Base-by-base conservation (phyloP, 2,113 vertebrate genomes). In the Halichoeres trimaculatus region DNA sequence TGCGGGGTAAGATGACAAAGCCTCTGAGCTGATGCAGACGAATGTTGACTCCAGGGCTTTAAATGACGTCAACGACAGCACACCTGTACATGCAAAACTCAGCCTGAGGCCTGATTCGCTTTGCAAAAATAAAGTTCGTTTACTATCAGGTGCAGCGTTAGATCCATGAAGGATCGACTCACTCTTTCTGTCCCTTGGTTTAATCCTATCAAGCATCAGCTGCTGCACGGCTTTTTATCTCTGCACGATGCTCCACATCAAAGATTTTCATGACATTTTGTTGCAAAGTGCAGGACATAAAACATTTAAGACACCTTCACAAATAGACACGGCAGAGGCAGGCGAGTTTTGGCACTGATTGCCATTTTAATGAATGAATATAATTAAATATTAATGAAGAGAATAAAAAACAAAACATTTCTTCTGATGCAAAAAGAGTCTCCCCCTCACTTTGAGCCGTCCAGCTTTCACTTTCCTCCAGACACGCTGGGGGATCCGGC, bases 281-380 rank as follows among this genome's bases (percentile, higher is more conserved):
- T 40, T 48, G 10, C 55, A 54, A 16, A 78, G 62, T 36, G 63
- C 48, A 63, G 20, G 19, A 61, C 43, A 53, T 36, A 30, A 53
- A 56, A 70, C n/a, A 48, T 8, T 22, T 16, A 74, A 30, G 17
- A 50, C 35, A 69, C 52, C 23, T 3, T 48, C 20, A 71, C 52
- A 80, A 85, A 85, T 19, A 74, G 20, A 51, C 43, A 16, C 40
- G 45, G 19, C 38, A 64, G 41, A 55, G 50, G 56, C 34, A 20
- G 41, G 34, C 19, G 57, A 24, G 55, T 74, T 70, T 66, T 57
- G 52, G 47, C 83, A 85, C 24, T 7, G 8, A 45, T 80, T 71
- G 51, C 50, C 59, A 69, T 64, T 91, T 90, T 89, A 88, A 90
- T 90, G 64, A 70, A 72, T 68, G 26, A 75, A 77, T 65, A 26